These are phyloP conservation scores for Pedionomus torquatus DNA, from an alignment of 2,113 vertebrate genomes.

Conservation along the genomic window DNA sequence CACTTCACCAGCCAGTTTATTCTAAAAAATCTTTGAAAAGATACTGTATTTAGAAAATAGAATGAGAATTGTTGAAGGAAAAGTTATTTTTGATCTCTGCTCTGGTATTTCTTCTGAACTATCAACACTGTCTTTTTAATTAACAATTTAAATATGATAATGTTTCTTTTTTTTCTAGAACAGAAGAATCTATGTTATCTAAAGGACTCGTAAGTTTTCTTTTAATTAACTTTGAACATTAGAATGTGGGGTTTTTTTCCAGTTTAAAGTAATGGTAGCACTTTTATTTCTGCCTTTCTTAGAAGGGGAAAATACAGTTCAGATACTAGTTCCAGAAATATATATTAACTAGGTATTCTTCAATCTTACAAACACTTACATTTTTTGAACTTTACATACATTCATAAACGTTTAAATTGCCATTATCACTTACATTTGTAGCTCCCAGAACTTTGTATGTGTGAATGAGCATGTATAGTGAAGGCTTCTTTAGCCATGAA, in stretches of 20 bases:
- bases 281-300: not conserved
- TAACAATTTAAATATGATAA: not conserved
- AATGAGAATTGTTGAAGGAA: not conserved
- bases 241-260: not conserved
- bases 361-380: not conserved
- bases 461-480: not conserved
- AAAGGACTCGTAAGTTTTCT: slow-evolving; percentile 91
- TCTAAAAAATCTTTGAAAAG: not conserved
- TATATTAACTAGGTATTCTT: not conserved
- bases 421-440: not conserved
- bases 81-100: not conserved
- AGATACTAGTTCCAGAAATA: not conserved
- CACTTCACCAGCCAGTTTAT: not conserved
- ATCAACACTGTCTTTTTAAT: not conserved
- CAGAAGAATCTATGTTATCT: slow-evolving; percentile 87
- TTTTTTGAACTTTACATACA: not conserved
- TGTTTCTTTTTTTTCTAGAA: slow-evolving; percentile 76
- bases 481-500: not conserved
- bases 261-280: not conserved
- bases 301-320: not conserved
- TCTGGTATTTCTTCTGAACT: not conserved
- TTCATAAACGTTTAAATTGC: not conserved
- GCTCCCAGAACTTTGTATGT: not conserved
- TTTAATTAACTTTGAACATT: not conserved
- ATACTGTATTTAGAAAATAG: not conserved